Percentiles rank a stretch among this genome's conserved stretches.
phyloP scores from a whole-genome alignment of 2,888 invertebrate genomes.

The Hydrotaea diabolus region DNA sequence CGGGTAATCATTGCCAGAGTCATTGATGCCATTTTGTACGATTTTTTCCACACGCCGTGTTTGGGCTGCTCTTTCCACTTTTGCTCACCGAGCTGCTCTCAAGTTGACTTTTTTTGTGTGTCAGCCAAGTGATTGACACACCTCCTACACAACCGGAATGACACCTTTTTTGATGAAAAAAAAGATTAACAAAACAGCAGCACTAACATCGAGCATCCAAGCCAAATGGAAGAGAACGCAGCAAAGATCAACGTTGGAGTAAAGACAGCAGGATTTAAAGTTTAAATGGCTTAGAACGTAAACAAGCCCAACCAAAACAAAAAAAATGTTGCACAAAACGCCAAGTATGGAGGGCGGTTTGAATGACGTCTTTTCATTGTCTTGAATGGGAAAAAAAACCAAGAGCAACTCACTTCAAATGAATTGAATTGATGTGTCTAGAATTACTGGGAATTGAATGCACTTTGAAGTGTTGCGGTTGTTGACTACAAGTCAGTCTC shows the following conservation, averaged over 20 bases:
- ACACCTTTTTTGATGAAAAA: slow-evolving; percentile 25
- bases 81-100: not conserved
- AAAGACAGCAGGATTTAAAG: slow-evolving; percentile 10
- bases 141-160: slow-evolving; percentile 52
- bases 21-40: slow-evolving; percentile 29
- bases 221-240: not conserved
- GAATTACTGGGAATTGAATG: not conserved
- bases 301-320: too few relatives aligned
- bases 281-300: slow-evolving; percentile 1
- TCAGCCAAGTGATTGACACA: slow-evolving; percentile 50
- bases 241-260: slow-evolving; percentile 9
- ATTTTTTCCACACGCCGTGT: slow-evolving; percentile 25
- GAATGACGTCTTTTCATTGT: not conserved
- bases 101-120: not conserved
- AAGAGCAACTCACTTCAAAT: not conserved
- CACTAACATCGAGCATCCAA: not conserved
- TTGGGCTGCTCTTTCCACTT: not conserved
- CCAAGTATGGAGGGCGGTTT: not conserved
- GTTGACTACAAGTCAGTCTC: not conserved
- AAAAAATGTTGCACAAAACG: not conserved
- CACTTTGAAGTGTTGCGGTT: not conserved
- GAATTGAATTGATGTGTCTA: not conserved
- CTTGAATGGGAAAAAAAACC: not conserved
- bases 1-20: slow-evolving; percentile 47
- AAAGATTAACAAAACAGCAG: not conserved